A percentile compares a stretch with the other conserved stretches of the same genome.
These are phyloP conservation scores for Pholis gunnellus DNA, from an alignment of 2,113 vertebrate genomes.

Conservation along the genomic window DNA sequence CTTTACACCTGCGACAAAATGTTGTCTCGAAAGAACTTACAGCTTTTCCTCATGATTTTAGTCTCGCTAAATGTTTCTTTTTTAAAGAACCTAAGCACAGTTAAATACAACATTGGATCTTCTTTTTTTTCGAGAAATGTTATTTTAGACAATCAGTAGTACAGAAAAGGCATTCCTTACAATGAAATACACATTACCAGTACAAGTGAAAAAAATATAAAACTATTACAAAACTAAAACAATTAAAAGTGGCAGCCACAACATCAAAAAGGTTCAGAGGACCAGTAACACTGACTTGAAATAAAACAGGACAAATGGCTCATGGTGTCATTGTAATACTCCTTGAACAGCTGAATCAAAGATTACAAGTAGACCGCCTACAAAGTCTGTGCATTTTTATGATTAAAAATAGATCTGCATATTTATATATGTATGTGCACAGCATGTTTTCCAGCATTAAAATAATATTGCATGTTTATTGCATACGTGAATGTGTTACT, in stretches of 20 bases:
- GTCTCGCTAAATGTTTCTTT: slow-evolving; percentile 22
- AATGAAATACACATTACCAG: slow-evolving; percentile 56
- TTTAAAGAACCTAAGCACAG: slow-evolving; percentile 25
- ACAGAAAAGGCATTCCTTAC: slow-evolving; percentile 49
- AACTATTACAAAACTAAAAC: slow-evolving; percentile 58
- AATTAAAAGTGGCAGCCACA: slow-evolving; percentile 46
- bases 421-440: slow-evolving; percentile 79
- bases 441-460: slow-evolving; percentile 71
- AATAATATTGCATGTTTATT: slow-evolving; percentile 80
- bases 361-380: slow-evolving; percentile 34
- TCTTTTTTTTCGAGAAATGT: slow-evolving; percentile 39
- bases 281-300: slow-evolving; percentile 35
- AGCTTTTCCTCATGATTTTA: not conserved
- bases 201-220: slow-evolving; percentile 52
- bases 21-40: slow-evolving; percentile 37
- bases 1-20: slow-evolving; percentile 29
- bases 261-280: slow-evolving; percentile 44
- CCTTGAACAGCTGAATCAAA: slow-evolving; percentile 42
- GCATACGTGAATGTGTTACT: slow-evolving; percentile 74
- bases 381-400: slow-evolving; percentile 63
- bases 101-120: slow-evolving; percentile 28
- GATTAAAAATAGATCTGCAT: slow-evolving; percentile 76
- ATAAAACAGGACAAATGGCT: slow-evolving; percentile 63
- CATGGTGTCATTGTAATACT: slow-evolving; percentile 51
- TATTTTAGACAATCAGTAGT: slow-evolving; percentile 50